These are phyloP conservation scores for Brachyhypopomus occidentalis DNA, from an alignment of 2,113 vertebrate genomes.

Conservation along the genomic window DNA sequence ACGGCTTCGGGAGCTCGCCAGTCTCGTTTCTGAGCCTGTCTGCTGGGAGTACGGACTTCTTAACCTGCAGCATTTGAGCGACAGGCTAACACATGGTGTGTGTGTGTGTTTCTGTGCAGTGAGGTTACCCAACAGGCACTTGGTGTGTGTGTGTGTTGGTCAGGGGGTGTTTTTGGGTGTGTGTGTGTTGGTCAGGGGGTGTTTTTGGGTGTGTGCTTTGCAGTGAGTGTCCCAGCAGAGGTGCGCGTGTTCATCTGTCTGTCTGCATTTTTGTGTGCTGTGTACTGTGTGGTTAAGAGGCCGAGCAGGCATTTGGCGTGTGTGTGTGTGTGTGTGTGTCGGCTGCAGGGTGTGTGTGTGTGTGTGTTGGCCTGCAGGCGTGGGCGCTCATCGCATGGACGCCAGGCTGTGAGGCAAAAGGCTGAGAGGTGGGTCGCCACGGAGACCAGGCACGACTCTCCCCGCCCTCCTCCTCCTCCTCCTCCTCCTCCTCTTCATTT, in stretches of 20 bases:
- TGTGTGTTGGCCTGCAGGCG: not conserved
- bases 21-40: slow-evolving; percentile 1
- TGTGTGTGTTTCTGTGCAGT: not conserved
- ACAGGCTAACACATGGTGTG: not conserved
- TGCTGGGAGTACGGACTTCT: slow-evolving; percentile 30
- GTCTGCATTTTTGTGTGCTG: no score
- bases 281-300: not conserved
- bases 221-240: no score
- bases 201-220: no score
- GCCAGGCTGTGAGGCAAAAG: not conserved
- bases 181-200: no score
- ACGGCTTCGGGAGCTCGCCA: slow-evolving; percentile 31
- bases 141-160: no score
- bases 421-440: not conserved
- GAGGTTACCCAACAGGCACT: not conserved
- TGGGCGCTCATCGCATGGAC: not conserved
- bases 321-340: not conserved
- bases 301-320: not conserved
- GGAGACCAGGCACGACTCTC: not conserved
- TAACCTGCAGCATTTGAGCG: not conserved
- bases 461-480: no score
- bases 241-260: no score
- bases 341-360: not conserved
- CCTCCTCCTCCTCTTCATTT: slow-evolving; percentile 22
- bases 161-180: no score